These are phyloP conservation scores for Herpetotheres cachinnans DNA, from an alignment of 2,113 vertebrate genomes.

Conservation along the genomic window DNA sequence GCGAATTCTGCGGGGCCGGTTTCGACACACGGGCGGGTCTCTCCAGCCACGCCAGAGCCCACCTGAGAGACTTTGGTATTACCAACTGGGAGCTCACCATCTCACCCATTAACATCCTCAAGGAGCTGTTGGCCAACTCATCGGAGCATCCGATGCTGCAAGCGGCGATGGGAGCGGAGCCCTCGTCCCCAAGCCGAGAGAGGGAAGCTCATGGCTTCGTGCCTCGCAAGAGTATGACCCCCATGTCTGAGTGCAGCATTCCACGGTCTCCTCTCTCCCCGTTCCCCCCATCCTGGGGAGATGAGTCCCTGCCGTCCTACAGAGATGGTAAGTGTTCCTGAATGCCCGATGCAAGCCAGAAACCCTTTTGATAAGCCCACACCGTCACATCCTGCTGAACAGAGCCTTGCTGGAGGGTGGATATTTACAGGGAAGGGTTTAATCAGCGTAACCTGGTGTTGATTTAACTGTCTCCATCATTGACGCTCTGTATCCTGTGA, in stretches of 20 bases:
- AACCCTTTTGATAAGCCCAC: neutral
- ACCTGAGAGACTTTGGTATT: slow-evolving; percentile 94
- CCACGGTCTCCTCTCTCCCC: slow-evolving; percentile 68
- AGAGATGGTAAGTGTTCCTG: slow-evolving; percentile 68
- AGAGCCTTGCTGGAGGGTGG: neutral
- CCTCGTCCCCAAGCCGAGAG: slow-evolving; percentile 24
- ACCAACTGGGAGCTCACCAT: slow-evolving; percentile 97
- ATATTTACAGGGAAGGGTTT: neutral
- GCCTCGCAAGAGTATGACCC: slow-evolving; percentile 33
- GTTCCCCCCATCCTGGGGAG: slow-evolving; percentile 67
- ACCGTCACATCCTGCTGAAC: accelerated
- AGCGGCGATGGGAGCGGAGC: slow-evolving; percentile 61
- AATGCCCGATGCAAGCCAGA: neutral
- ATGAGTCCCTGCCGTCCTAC: slow-evolving; percentile 70
- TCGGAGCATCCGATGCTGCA: slow-evolving; percentile 78
- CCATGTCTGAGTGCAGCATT: slow-evolving; percentile 55
- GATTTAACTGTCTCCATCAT: accelerated
- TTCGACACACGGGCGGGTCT: slow-evolving; percentile 94
- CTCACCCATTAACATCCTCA: slow-evolving; percentile 92
- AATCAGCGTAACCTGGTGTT: neutral
- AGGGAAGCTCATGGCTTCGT: slow-evolving; percentile 22
- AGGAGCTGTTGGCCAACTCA: slow-evolving; percentile 89
- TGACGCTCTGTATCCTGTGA: neutral
- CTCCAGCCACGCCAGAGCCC: slow-evolving; percentile 93
- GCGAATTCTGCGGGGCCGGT: slow-evolving; percentile 95